Conservation (phyloP, 1,140 invertebrate genomes). For the Anastrepha obliqua region DNA sequence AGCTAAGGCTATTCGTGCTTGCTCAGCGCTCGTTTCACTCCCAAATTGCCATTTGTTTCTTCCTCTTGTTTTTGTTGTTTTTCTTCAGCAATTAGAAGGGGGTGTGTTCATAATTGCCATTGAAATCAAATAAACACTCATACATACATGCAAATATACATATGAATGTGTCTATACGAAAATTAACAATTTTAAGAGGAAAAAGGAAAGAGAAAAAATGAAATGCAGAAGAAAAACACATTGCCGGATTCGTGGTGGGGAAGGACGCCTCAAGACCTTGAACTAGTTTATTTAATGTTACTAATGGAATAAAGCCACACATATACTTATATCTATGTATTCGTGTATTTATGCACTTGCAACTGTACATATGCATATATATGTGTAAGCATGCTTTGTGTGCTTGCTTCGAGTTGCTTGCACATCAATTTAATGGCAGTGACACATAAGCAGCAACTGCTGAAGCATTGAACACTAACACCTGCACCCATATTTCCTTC, state of each 20-base stretch:
- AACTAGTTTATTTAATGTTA: slow-evolving; percentile 42
- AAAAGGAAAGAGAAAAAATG: background rate
- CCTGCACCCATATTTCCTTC: background rate
- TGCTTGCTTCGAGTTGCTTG: background rate
- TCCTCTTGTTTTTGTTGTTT: background rate
- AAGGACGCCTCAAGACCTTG: slow-evolving; percentile 48
- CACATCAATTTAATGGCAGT: slow-evolving; percentile 34
- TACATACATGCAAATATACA: background rate
- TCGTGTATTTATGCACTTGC: background rate
- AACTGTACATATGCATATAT: background rate
- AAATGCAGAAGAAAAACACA: background rate
- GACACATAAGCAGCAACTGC: background rate
- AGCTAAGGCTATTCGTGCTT: background rate
- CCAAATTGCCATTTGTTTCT: background rate
- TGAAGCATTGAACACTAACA: slow-evolving; percentile 21
- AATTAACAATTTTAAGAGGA: slow-evolving; percentile 1
- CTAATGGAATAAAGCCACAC: slow-evolving; percentile 48
- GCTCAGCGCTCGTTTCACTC: background rate
- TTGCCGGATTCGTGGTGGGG: slow-evolving; percentile 14
- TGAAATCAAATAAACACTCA: background rate
- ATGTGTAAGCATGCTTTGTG: background rate
- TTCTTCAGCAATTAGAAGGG: slow-evolving; percentile 1
- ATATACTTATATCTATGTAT: background rate
- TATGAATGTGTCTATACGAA: background rate
- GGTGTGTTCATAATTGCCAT: slow-evolving; percentile 36